A percentile compares a stretch with the other conserved stretches of the same genome.
Conservation (phyloP, 1,140 invertebrate genomes). For the Drosophila setifemur region DNA sequence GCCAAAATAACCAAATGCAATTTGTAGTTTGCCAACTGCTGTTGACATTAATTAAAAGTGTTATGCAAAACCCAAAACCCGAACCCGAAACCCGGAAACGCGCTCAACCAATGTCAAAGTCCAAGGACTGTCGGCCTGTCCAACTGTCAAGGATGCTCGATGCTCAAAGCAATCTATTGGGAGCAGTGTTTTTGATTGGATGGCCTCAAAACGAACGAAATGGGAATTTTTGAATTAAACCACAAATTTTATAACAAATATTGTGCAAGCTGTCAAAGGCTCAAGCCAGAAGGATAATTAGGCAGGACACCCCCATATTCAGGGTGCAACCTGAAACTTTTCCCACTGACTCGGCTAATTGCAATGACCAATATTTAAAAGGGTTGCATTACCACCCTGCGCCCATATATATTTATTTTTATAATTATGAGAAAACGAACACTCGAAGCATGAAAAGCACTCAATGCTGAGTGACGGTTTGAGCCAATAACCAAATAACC, state of each 20-base stretch:
- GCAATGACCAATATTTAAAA: conserved; percentile 68
- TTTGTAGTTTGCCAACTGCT: conserved; percentile 9
- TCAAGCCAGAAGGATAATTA: not conserved
- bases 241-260: not conserved
- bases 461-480: conserved; percentile 44
- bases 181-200: not conserved
- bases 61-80: conserved; percentile 57
- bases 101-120: conserved; percentile 30
- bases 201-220: not conserved
- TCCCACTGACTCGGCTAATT: conserved; percentile 55
- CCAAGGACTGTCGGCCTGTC: not conserved
- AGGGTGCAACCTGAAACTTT: conserved; percentile 52
- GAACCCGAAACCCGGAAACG: conserved; percentile 45
- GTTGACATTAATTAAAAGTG: conserved; percentile 77
- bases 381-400: conserved; percentile 34
- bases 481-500: conserved; percentile 70
- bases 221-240: not conserved
- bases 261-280: not conserved
- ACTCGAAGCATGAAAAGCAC: conserved; percentile 38
- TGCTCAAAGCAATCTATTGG: not conserved
- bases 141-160: conserved; percentile 3
- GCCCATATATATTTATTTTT: conserved; percentile 29
- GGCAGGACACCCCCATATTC: not conserved
- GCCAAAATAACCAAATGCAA: conserved; percentile 4
- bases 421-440: conserved; percentile 53